Evolutionary conservation across 2,797 vertebrate species (phyloP), one percentile per base, ranked within the genome.

Genomic region (Mallotus villosus): DNA sequence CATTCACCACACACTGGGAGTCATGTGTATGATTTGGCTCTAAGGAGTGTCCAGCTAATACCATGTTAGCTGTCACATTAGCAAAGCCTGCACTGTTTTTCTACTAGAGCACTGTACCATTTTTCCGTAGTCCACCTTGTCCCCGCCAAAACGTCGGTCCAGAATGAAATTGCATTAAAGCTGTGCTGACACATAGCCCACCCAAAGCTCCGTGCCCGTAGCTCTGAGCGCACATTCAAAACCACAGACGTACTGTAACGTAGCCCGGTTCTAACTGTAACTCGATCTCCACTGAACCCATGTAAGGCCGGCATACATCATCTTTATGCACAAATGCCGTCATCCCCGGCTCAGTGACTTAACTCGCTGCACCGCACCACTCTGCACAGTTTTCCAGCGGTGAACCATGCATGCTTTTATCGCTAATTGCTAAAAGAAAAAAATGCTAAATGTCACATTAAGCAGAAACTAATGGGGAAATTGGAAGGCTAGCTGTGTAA

Each of bases 401-500:
- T 22, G 3, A 17, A 4, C 7, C 9, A 89, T 88, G 88, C 86
- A 82, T 78, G 84, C 82, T 83, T 57, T 59, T 87, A 88, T 87
- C 59, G 60, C 77, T 92, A 92, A 91, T 94, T 92, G 93, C 86
- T n/a, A 90, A 37, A 46, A 46, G 14, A 46, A 92, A 93, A 89
- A 37, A 88, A 93, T 91, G 89, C 90, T 92, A 86, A 88, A 85
- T 91, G 92, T 92, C 92, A 94, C 94, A 90, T 95, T 94, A 95
- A 91, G 85, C 87, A 87, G 79, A 90, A 93, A 94, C 90, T 91
- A 93, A 95, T 93, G 89, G 79, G 80, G 86, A 76, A 82, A 86
- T 89, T 92, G 90, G 82, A 84, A 27, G 86, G 84, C 82, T 84
- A 46, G 74, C 75, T 75, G 82, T 91, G 85, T 89, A 87, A 89